Evolutionary conservation across 2,797 vertebrate genomes (phyloP).

Genomic region (Acanthiza pusilla): DNA sequence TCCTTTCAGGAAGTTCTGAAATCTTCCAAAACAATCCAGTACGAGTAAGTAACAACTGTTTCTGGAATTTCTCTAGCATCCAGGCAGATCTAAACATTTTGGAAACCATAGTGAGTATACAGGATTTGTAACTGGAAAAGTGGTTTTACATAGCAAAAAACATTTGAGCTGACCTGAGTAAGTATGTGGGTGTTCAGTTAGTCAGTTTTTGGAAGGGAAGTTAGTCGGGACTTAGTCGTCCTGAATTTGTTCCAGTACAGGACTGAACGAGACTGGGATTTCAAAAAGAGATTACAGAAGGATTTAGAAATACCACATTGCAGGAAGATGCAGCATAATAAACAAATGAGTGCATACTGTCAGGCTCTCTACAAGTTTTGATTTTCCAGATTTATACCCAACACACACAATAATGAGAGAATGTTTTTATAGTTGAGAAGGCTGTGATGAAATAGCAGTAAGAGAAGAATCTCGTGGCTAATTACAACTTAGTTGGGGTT

Average conservation of each 20-base stretch:
- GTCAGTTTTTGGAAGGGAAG: background rate
- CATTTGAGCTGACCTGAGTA: accelerated
- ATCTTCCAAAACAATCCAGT: background rate
- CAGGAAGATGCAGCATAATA: background rate
- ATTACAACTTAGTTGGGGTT: background rate
- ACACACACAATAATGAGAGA: background rate
- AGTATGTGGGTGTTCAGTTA: background rate
- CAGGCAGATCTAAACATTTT: background rate
- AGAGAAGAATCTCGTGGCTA: background rate
- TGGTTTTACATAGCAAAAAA: background rate
- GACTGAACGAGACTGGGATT: background rate
- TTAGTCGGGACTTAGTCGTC: background rate
- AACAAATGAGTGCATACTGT: background rate
- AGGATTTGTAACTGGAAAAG: background rate
- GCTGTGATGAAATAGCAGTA: background rate
- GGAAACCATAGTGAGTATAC: background rate
- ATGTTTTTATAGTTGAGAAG: background rate
- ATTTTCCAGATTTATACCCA: background rate
- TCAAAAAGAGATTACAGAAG: background rate
- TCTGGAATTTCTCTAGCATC: background rate
- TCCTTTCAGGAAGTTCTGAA: background rate
- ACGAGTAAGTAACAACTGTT: background rate
- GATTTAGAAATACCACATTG: background rate
- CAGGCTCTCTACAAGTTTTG: background rate
- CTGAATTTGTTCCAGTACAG: background rate